Conservation (phyloP, 2,888 invertebrate genomes). For the Cataglyphis cursor region DNA sequence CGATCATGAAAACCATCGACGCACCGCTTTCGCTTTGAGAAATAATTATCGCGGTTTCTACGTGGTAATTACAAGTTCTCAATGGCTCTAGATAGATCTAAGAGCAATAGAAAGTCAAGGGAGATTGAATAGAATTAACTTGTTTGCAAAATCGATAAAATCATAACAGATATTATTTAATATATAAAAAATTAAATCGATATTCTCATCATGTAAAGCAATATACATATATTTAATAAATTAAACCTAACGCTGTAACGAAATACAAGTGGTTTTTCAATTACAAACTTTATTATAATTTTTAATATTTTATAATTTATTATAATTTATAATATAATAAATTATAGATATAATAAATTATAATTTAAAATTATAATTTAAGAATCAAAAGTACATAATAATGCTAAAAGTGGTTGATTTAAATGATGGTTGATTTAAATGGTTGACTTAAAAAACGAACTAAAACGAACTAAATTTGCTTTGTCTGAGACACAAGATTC, state of each 20-base stretch:
- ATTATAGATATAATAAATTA: neutral
- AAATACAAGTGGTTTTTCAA: neutral
- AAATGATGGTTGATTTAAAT: neutral
- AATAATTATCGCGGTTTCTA: constrained; percentile 51
- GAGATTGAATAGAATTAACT: constrained; percentile 33
- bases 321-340: neutral
- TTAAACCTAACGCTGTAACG: neutral
- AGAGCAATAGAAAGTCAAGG: neutral
- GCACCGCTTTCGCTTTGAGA: constrained; percentile 36
- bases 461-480: neutral
- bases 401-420: neutral
- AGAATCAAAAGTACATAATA: neutral
- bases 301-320: neutral
- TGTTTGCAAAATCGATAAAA: neutral
- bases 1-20: constrained; percentile 46
- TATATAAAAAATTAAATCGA: neutral
- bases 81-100: constrained; percentile 24
- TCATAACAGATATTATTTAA: neutral
- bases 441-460: neutral
- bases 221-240: neutral
- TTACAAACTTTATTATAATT: neutral
- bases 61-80: constrained; percentile 54
- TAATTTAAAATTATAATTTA: neutral
- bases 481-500: neutral
- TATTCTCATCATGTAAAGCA: neutral